phyloP scores from a whole-genome alignment of 2,113 vertebrate genomes.

The Trichomycterus rosablanca region DNA sequence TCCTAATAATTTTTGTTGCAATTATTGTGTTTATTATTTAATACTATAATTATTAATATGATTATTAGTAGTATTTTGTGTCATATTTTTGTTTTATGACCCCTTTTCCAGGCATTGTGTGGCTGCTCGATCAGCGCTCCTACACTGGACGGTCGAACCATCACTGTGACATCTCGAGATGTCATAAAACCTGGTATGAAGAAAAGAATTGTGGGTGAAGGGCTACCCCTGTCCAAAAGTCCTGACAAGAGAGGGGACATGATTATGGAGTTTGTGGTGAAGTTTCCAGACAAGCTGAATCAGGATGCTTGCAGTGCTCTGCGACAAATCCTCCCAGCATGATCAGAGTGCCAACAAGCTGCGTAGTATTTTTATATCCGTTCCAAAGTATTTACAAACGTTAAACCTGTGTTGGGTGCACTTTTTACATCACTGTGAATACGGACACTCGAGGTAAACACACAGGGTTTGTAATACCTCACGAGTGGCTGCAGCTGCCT shows the following conservation, averaged over 20 bases:
- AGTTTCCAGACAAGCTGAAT: constrained; percentile 81
- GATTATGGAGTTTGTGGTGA: constrained; percentile 82
- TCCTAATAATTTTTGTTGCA: too few relatives aligned
- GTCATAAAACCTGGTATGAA: constrained; percentile 84
- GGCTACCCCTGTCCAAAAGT: constrained; percentile 82
- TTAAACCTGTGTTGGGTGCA: constrained; percentile 11
- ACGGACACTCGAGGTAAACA: too few relatives aligned
- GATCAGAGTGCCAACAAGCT: too few relatives aligned
- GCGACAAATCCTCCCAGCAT: constrained; percentile 79
- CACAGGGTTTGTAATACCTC: too few relatives aligned
- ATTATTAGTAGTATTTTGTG: too few relatives aligned
- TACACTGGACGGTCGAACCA: constrained; percentile 81
- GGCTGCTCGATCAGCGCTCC: constrained; percentile 81
- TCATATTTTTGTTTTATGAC: too few relatives aligned
- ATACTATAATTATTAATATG: too few relatives aligned
- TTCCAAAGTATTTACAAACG: too few relatives aligned
- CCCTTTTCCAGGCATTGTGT: constrained; percentile 83
- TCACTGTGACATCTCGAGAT: constrained; percentile 81
- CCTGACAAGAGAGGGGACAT: constrained; percentile 86
- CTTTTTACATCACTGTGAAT: too few relatives aligned
- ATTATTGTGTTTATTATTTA: too few relatives aligned
- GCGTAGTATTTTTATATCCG: too few relatives aligned
- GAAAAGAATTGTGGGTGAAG: constrained; percentile 79
- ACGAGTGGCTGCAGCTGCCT: too few relatives aligned
- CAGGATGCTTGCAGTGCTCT: constrained; percentile 69